Evolutionary conservation across 2,113 vertebrate genomes (phyloP), one percentile per base, ranked within the genome.

Genomic region (Uria aalge): DNA sequence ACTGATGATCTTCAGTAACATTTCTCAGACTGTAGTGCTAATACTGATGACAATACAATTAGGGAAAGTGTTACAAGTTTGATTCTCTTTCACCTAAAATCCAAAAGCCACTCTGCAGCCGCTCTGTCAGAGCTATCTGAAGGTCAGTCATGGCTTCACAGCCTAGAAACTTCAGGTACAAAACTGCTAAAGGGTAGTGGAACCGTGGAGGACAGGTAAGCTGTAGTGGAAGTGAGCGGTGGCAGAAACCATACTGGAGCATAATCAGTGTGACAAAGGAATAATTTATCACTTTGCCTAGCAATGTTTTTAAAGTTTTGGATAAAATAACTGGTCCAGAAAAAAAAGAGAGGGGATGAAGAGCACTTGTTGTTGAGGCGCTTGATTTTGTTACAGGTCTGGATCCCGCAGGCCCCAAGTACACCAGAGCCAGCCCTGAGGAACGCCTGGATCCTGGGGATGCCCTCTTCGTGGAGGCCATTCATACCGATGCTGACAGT

Each of bases 401-500:
- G 40, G 99, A 99, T 96, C 99, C 99, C 1, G 99, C 99, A 27
- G 99, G 99, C 20, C 99, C 99, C 3, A 98, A 98, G 96, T 99
- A 99, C 55, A 99, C 99, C 95, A 97, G 96, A 78, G 98, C 98
- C 13, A 98, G 98, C 92, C 97, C 73, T 1, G 99, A 97, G 52
- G 98, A 99, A 74, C 99, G 99, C 8, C 95, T 99, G 94, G 99
- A 99, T 95, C 98, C 99, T 4, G 98, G 98, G 8, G 99, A 99
- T 11, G 99, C 99, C 48, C 96, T 98, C 92, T 99, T 99, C 1
- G 99, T 99, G 57, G 99, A 99, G 66, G 99, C 99, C 90, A 98
- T 99, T 95, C 99, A 99, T 96, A 99, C 99, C 0, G 99, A 99
- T 96, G 96, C 99, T 27, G 99, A 99, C 98, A 98, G 99, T 99